Evolutionary conservation across 2,797 vertebrate species (phyloP).

Genomic region (Ciconia nigra): DNA sequence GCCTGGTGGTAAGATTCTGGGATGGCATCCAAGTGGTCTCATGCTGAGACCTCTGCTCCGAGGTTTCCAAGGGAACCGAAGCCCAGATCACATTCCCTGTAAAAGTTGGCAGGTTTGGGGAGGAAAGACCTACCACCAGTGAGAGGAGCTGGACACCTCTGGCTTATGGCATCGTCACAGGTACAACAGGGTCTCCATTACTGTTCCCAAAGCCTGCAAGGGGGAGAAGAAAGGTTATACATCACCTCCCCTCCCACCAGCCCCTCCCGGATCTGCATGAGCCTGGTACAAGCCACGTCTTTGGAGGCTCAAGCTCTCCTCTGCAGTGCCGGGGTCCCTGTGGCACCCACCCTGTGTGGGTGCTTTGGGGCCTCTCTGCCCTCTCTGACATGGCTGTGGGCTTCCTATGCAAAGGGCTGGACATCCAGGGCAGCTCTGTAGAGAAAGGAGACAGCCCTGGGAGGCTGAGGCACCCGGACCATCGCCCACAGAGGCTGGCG

Average conservation of each 20-base stretch:
- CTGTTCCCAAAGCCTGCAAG: background rate
- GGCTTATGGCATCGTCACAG: background rate
- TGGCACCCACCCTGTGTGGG: background rate
- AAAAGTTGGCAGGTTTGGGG: background rate
- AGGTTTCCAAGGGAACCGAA: background rate
- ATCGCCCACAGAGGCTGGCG: rapidly evolving
- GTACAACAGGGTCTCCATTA: background rate
- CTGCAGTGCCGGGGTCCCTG: rapidly evolving
- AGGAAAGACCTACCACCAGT: background rate
- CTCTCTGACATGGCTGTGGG: rapidly evolving
- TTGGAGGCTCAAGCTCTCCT: background rate
- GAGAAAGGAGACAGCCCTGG: background rate
- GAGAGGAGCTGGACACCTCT: background rate
- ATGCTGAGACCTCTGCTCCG: background rate
- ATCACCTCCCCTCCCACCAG: background rate
- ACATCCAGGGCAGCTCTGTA: background rate
- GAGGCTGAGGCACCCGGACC: background rate
- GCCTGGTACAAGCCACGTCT: background rate
- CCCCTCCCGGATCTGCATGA: background rate
- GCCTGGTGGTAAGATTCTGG: background rate
- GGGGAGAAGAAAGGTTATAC: no score
- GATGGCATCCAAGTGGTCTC: background rate
- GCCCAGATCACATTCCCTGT: background rate
- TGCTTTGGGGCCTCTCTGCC: background rate
- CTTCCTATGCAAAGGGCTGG: no score